Base-by-base conservation (phyloP, 2,797 vertebrate species). In the Eidolon dupreanum region DNA sequence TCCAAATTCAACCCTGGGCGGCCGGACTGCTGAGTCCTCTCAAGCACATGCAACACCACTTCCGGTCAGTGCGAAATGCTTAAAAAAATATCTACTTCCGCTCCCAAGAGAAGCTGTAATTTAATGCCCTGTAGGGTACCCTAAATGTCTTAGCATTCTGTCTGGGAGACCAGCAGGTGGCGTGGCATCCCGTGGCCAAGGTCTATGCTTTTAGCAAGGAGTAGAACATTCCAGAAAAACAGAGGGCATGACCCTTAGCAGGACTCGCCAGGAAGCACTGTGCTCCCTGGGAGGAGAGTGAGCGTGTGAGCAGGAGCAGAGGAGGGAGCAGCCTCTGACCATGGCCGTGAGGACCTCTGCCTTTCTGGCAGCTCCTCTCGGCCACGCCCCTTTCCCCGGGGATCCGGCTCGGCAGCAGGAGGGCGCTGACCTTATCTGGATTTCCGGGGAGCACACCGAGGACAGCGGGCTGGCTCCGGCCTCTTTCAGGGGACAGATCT, bases 151-250 rank as follows among this genome's bases (percentile, higher is more conserved):
- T 15, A 28, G 86, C 38, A 12, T 70, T 81, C 41, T 22, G 8
- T 57, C 71, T 51, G 31, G 28, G 46, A 15, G 20, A 46, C 33
- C 49, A 20, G 17, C 2, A 38, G 31, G 7, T n/a, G 36, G n/a
- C 36, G 38, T 43, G 57, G 24, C 49, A 68, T 15, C 11, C 49
- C 24, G 43, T 1, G 0, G 51, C 28, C 57, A 71, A 68, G 36
- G 4, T 51, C 70, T 49, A n/a, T 26, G 33, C 38, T 33, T 75
- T 38, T 19, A 19, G 33, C 63, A 12, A 59, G 15, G 20, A 9
- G 7, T 5, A 53, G 63, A 86, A 77, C 15, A 33, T 93, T 77
- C 33, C 28, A 96, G 83, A 93, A 94, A 81, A 38, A 31, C 53
- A 81, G 59, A 68, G 33, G 66, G 59, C 22, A 68, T 5, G 3